Base-by-base conservation (phyloP, 1,140 invertebrate genomes). In the Neodiprion pinetum region DNA sequence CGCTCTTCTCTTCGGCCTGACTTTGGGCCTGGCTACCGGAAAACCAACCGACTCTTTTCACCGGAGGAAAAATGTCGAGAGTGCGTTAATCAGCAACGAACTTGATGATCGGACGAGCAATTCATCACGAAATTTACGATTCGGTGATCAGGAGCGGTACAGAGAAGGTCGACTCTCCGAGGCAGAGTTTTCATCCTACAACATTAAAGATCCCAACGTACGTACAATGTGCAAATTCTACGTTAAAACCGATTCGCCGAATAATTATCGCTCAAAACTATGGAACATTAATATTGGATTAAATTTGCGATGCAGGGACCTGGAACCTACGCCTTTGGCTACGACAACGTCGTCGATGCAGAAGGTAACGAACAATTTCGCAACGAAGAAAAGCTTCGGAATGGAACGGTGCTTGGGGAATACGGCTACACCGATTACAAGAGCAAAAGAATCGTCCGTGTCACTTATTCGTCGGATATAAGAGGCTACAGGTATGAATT, bases 401-500 rank as follows among this genome's bases (percentile, higher is more conserved):
- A 94, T 81, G 93, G 92, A 47, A 93, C 92, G 21, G 90, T 94
- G 0, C 87, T 88, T 7, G 93, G 93, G 1, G 92, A 90, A 75
- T 95, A 93, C 80, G 93, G 93, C 1, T 92, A 91, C 76, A 86
- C 94, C 2, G 90, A 92, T 8, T 89, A 92, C 78, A 92, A 93
- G 7, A 89, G 86, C 28, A 84, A 91, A 0, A 89, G 89, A 61
- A 87, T 91, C 9, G 90, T 90, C 71, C 83, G 85, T 17, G 84
- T 87, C 1, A 75, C 82, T 68, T 95, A 93, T 78, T 81, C 89
- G 10, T 91, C 93, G 7, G 93, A 94, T 80, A 77, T 89, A n/a
- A 79, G 80, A 4, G 93, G 93, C 53, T 94, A 93, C 81, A 92
- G 92, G 92, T 92, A 83, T 76, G 74, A 40, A 5, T 40, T 40